phyloP scores from a whole-genome alignment of 2,888 invertebrate genomes.

The Volucella zonaria region DNA sequence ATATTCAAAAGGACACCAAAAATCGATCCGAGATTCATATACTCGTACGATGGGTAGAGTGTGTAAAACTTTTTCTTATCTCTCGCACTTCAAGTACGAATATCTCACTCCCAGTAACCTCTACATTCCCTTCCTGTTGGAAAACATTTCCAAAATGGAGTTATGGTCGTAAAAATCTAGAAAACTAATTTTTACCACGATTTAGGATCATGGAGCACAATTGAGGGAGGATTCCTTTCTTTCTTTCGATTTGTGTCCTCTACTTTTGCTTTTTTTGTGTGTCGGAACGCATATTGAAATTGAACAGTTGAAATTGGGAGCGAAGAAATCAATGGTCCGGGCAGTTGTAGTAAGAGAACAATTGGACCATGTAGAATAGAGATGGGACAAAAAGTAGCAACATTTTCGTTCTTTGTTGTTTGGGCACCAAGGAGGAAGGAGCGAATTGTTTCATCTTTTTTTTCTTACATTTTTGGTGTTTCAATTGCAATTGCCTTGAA shows the following conservation, averaged over 20 bases:
- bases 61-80: constrained; percentile 49
- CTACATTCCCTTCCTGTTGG: not conserved
- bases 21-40: constrained; percentile 56
- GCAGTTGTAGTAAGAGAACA: constrained; percentile 34
- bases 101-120: not conserved
- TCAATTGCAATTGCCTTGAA: constrained; percentile 42
- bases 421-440: constrained; percentile 5
- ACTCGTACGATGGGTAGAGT: constrained; percentile 11
- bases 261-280: constrained; percentile 2
- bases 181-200: constrained; percentile 51
- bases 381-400: constrained; percentile 65
- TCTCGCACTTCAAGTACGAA: constrained; percentile 7
- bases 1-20: constrained; percentile 20
- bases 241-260: not conserved
- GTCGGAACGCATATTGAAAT: constrained; percentile 57
- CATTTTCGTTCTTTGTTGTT: constrained; percentile 51
- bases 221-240: constrained; percentile 20
- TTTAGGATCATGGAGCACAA: constrained; percentile 41
- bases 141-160: constrained; percentile 4
- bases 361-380: constrained; percentile 55
- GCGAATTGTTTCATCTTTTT: not conserved
- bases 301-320: constrained; percentile 57
- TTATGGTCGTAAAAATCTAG: constrained; percentile 55
- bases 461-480: constrained; percentile 30
- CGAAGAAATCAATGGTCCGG: constrained; percentile 61